Conservation (phyloP, 1,140 invertebrate genomes). For the Papilio helenus region DNA sequence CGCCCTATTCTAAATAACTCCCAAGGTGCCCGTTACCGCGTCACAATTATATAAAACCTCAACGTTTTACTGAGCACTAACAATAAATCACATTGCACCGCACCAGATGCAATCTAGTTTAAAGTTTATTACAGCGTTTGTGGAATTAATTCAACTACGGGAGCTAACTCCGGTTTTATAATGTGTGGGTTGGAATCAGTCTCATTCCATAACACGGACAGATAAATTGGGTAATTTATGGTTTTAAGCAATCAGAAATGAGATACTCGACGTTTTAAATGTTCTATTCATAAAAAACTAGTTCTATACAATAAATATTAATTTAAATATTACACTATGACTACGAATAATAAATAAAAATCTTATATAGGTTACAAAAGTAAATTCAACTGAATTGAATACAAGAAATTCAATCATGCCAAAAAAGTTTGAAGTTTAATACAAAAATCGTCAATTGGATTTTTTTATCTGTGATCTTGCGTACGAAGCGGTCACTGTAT, state of each 20-base stretch:
- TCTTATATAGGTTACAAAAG: not conserved
- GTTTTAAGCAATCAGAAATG: slow-evolving; percentile 30
- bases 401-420: not conserved
- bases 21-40: slow-evolving; percentile 25
- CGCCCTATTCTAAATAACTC: slow-evolving; percentile 33
- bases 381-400: not conserved
- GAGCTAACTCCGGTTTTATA: slow-evolving; percentile 5
- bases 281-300: not conserved
- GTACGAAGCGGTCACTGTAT: slow-evolving; percentile 29
- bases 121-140: slow-evolving; percentile 31
- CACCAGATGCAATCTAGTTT: slow-evolving; percentile 34
- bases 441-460: no score
- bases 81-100: slow-evolving; percentile 37
- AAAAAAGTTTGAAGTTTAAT: not conserved
- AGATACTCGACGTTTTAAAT: not conserved
- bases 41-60: slow-evolving; percentile 39
- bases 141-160: slow-evolving; percentile 35
- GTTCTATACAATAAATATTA: not conserved
- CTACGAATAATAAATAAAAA: not conserved
- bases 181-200: slow-evolving; percentile 36
- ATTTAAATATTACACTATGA: not conserved
- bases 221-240: slow-evolving; percentile 30
- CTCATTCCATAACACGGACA: slow-evolving; percentile 17
- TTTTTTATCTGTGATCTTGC: slow-evolving; percentile 43
- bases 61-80: slow-evolving; percentile 15